phyloP scores from a whole-genome alignment of 2,888 invertebrate genomes.

The Halocaridina rubra region DNA sequence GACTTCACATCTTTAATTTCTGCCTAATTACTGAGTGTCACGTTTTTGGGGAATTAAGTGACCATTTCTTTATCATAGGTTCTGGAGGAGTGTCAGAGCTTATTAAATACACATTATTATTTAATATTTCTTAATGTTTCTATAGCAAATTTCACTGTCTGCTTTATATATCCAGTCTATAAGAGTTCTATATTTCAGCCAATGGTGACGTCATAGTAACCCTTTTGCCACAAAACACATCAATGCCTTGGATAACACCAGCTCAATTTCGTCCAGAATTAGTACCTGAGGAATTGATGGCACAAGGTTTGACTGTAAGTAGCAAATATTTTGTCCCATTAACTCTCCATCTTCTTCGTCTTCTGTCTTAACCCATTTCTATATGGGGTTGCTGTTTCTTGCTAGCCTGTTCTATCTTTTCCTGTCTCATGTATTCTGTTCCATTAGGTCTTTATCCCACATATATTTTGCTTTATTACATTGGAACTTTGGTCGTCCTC shows the following conservation, averaged over 20 bases:
- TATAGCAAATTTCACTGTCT: not conserved
- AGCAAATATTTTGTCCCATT: not conserved
- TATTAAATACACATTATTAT: too few species aligned
- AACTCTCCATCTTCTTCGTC: not conserved
- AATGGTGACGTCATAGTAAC: conserved; percentile 95
- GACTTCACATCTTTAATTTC: too few species aligned
- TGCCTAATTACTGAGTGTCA: too few species aligned
- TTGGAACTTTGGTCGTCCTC: not conserved
- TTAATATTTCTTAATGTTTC: too few species aligned
- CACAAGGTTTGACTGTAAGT: conserved; percentile 85
- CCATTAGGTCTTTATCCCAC: not conserved
- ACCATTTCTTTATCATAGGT: too few species aligned
- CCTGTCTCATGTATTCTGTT: too few species aligned
- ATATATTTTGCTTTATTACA: not conserved
- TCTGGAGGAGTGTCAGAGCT: too few species aligned
- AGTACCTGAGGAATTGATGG: conserved; percentile 94
- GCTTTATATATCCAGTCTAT: not conserved
- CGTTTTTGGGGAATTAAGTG: too few species aligned
- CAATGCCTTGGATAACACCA: conserved; percentile 92
- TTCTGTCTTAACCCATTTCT: too few species aligned
- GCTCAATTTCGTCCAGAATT: conserved; percentile 91
- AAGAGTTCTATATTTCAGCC: conserved; percentile 71
- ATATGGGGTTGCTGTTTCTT: too few species aligned
- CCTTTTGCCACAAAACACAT: conserved; percentile 86
- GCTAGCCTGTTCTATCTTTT: too few species aligned